Percentiles rank a stretch among this genome's conserved stretches.
phyloP scores from a whole-genome alignment of 2,797 vertebrate species.

The Myotis daubentonii region DNA sequence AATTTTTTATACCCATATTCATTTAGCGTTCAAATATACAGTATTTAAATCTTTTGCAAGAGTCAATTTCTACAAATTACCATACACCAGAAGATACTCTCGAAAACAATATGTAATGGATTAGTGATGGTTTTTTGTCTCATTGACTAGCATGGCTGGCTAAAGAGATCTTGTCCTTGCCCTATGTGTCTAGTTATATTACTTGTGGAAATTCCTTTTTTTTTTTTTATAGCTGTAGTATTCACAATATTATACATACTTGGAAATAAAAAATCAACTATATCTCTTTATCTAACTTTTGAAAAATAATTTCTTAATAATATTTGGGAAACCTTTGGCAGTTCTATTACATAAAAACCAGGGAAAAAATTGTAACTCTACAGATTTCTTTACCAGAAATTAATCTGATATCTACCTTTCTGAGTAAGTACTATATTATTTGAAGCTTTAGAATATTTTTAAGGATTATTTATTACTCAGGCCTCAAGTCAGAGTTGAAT shows the following conservation, averaged over 20 bases:
- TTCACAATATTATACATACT: not conserved
- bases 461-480: not conserved
- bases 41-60: not conserved
- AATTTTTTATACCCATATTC: not conserved
- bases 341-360: conserved; percentile 26
- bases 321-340: conserved; percentile 6
- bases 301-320: not conserved
- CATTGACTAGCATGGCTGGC: not conserved
- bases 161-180: not conserved
- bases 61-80: not conserved
- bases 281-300: not conserved
- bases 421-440: not conserved
- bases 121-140: not conserved
- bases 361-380: not conserved
- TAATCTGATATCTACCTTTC: not conserved
- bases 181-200: not conserved
- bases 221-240: not conserved
- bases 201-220: not conserved
- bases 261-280: not conserved
- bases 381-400: not conserved
- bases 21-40: conserved; percentile 25
- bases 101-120: not conserved
- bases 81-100: not conserved
- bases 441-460: not conserved
- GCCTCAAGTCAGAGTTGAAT: not conserved